These are phyloP conservation scores for Nematolebias whitei DNA, from an alignment of 2,113 vertebrate genomes.

Conservation along the genomic window DNA sequence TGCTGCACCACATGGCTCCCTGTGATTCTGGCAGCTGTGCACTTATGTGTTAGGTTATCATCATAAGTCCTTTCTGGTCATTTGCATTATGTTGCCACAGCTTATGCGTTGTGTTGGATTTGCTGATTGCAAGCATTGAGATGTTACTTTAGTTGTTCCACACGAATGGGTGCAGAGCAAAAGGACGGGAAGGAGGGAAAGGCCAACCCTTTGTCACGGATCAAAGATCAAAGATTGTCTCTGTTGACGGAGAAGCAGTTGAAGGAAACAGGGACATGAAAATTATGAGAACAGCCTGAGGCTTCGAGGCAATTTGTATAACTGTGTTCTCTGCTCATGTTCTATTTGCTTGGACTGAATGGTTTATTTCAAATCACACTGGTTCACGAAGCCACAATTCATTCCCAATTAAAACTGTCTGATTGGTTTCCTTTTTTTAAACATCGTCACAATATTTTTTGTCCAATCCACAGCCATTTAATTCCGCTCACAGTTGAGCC, in stretches of 20 bases:
- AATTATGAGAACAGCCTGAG: conserved; percentile 43
- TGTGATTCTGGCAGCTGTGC: conserved; percentile 5
- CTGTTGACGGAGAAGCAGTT: conserved; percentile 43
- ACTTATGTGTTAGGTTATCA: conserved; percentile 51
- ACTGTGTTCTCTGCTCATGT: conserved; percentile 15
- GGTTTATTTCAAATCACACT: conserved; percentile 16
- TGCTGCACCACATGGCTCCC: conserved; percentile 30
- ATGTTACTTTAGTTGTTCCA: conserved; percentile 58
- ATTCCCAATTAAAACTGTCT: conserved; percentile 3
- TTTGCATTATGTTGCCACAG: conserved; percentile 65
- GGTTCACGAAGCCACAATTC: conserved; percentile 1
- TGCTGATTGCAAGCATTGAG: conserved; percentile 54
- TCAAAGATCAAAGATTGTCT: conserved; percentile 67
- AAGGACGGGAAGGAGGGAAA: conserved; percentile 36
- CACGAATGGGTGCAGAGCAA: conserved; percentile 36
- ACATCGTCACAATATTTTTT: background rate
- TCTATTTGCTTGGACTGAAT: conserved; percentile 20
- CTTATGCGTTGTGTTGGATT: conserved; percentile 52
- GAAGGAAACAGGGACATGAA: conserved; percentile 51
- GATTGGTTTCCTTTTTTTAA: conserved; percentile 3
- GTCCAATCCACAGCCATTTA: conserved; percentile 22
- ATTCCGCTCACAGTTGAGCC: conserved; percentile 37
- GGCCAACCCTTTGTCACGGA: conserved; percentile 63
- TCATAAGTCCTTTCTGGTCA: conserved; percentile 58
- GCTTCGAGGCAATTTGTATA: conserved; percentile 27